phyloP scores from a whole-genome alignment of 2,888 invertebrate species.

The Hoplodrina blanda region DNA sequence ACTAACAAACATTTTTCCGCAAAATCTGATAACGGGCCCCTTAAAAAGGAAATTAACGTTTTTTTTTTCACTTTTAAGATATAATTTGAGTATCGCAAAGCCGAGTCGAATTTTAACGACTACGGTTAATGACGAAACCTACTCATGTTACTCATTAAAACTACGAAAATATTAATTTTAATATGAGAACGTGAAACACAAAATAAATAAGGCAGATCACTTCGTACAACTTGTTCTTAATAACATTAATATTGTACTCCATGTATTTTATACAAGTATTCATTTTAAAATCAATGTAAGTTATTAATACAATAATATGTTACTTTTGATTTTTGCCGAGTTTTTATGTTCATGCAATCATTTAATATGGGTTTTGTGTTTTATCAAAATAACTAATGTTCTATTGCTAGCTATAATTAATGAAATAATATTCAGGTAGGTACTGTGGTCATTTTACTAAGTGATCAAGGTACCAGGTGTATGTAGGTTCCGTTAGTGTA shows the following conservation, averaged over 20 bases:
- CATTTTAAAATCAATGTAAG: too few species aligned
- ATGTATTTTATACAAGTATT: not conserved
- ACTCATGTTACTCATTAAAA: slow-evolving; percentile 62
- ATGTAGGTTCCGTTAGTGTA: too few species aligned
- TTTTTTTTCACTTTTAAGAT: not conserved
- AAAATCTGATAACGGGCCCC: not conserved
- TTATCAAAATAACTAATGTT: too few species aligned
- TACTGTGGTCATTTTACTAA: too few species aligned
- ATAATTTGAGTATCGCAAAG: slow-evolving; percentile 16
- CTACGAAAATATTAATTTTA: slow-evolving; percentile 45
- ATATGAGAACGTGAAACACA: slow-evolving; percentile 9
- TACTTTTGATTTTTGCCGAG: too few species aligned
- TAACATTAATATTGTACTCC: not conserved
- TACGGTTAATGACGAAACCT: slow-evolving; percentile 41
- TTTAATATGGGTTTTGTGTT: too few species aligned
- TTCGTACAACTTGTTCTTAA: not conserved
- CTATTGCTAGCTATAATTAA: too few species aligned
- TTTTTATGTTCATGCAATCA: too few species aligned
- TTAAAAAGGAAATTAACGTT: not conserved
- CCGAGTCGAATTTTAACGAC: slow-evolving; percentile 46
- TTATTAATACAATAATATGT: too few species aligned
- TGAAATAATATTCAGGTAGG: too few species aligned
- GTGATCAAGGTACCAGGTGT: too few species aligned
- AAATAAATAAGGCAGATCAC: not conserved
- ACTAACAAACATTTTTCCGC: not conserved